These are phyloP conservation scores for Lucifuga dentata DNA, from an alignment of 2,113 vertebrate species.

Conservation along the genomic window DNA sequence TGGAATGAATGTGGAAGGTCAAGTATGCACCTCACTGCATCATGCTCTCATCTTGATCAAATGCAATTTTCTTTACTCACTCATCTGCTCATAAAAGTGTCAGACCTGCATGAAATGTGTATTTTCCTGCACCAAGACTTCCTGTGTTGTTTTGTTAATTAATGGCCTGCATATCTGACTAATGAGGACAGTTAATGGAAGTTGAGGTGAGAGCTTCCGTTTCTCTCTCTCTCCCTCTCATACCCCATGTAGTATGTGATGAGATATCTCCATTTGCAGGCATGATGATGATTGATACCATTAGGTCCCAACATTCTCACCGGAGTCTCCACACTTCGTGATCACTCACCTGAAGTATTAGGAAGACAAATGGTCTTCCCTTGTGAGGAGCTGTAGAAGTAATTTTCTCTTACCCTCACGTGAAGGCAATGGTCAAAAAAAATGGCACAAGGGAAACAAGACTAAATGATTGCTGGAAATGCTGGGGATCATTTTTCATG, in stretches of 20 bases:
- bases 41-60: constrained; percentile 54
- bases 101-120: constrained; percentile 22
- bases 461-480: constrained; percentile 38
- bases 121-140: constrained; percentile 40
- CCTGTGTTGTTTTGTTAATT: constrained; percentile 49
- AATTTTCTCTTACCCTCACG: constrained; percentile 57
- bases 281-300: constrained; percentile 72
- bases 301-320: constrained; percentile 50
- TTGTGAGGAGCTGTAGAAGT: constrained; percentile 45
- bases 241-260: constrained; percentile 28
- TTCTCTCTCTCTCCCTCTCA: constrained; percentile 47
- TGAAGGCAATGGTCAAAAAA: constrained; percentile 18
- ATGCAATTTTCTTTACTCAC: constrained; percentile 44
- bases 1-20: constrained; percentile 52
- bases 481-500: constrained; percentile 49
- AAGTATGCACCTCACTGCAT: constrained; percentile 52
- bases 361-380: constrained; percentile 67
- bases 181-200: constrained; percentile 50
- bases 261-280: constrained; percentile 61
- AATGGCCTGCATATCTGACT: constrained; percentile 54
- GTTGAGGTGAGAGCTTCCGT: constrained; percentile 24
- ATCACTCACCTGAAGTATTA: constrained; percentile 66
- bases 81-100: constrained; percentile 41
- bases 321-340: constrained; percentile 57
- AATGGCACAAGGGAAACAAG: constrained; percentile 19